Evolutionary conservation across 2,888 invertebrate species (phyloP), one percentile per base, ranked within the genome.

Genomic region (Galerucella nymphaeae): DNA sequence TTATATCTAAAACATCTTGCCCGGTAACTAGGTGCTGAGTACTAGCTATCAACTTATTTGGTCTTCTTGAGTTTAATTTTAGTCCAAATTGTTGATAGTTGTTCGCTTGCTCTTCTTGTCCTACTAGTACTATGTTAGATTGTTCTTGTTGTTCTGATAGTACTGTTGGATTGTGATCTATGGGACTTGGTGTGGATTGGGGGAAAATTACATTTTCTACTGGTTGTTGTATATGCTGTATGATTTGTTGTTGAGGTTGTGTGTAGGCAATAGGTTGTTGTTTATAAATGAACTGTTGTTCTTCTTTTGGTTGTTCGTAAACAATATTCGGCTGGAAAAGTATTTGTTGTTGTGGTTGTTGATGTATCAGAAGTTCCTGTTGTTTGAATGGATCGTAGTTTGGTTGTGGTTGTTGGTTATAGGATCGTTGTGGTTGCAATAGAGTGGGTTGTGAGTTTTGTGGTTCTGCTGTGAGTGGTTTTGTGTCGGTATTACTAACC

Each of bases 1-100:
- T 93, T 0, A 93, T 92, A 80, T 88, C 89, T 11, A 91, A 79
- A 10, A 93, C 87, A 83, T 92, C 92, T 80, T 91, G 89, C 74
- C 90, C 90, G 0, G 90, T 88, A 73, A 93, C 89, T 11, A 91
- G 84, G 82, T 91, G 89, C 81, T 89, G 89, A 1, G 90, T 90
- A 2, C 88, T 89, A 57, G 89, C 89, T 14, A 90, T 89, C 55
- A 91, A 83, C 79, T 88, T 89, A 4, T 87, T 87, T 55, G 78
- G 71, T 55, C 57, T 71, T 87, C 89, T 5, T 87, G 66, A 74
- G 41, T 74, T 83, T 16, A 82, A 82, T 77, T 83, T 87, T 1
- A 80, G 80, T 42, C 88, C 89, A 75, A 87, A 88, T 61, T 77
- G 72, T 50, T 61, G 63, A 14, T 53, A 70, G 38, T 58, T 48